Evolutionary conservation across 2,888 invertebrate species (phyloP).

Genomic region (Trissolcus brochymenae): DNA sequence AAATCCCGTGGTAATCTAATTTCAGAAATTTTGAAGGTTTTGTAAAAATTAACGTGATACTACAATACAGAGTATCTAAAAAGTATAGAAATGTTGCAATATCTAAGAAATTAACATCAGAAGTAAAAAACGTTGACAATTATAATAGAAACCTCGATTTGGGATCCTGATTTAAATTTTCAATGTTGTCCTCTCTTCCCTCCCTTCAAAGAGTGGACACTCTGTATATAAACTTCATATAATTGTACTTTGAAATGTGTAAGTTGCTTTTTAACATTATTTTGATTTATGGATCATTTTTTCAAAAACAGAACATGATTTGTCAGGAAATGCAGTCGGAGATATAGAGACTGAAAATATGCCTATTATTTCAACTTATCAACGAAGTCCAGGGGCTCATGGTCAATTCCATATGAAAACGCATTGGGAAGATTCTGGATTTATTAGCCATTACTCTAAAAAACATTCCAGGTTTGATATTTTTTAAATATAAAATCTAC

Average conservation of each 20-base stretch:
- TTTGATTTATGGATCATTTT: neutral
- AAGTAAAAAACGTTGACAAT: too few relatives aligned
- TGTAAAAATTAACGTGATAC: too few relatives aligned
- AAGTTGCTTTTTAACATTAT: neutral
- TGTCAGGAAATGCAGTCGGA: constrained; percentile 64
- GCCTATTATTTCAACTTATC: constrained; percentile 66
- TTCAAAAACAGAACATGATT: constrained; percentile 81
- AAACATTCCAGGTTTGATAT: constrained; percentile 70
- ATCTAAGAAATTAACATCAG: too few relatives aligned
- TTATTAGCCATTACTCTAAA: constrained; percentile 66
- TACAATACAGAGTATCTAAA: too few relatives aligned
- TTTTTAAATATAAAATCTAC: neutral
- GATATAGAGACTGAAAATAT: constrained; percentile 69
- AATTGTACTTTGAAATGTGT: too few relatives aligned
- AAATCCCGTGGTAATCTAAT: constrained; percentile 80
- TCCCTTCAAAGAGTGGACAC: too few relatives aligned
- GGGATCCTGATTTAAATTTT: too few relatives aligned
- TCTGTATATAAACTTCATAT: too few relatives aligned
- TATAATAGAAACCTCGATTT: too few relatives aligned
- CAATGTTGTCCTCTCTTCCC: too few relatives aligned
- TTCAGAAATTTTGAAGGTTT: too few relatives aligned
- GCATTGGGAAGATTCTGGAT: constrained; percentile 81
- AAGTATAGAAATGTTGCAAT: too few relatives aligned
- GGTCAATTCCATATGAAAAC: constrained; percentile 78
- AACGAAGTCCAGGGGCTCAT: constrained; percentile 67